phyloP scores from a whole-genome alignment of 2,888 invertebrate genomes.

The Agrochola circellaris region DNA sequence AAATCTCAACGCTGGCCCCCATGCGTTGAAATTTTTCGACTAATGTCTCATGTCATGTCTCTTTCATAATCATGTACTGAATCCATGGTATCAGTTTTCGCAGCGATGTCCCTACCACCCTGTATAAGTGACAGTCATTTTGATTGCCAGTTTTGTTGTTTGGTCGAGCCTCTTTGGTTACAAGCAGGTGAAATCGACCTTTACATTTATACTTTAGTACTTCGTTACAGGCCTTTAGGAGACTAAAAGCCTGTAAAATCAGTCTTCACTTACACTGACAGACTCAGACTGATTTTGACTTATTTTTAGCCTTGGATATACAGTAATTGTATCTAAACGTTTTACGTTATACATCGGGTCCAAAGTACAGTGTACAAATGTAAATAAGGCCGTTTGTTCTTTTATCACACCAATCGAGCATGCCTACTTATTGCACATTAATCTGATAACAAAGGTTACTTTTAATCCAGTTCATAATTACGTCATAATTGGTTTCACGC shows the following conservation, averaged over 20 bases:
- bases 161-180: no score
- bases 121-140: no score
- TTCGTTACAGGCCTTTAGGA: background rate
- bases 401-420: constrained; percentile 30
- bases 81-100: no score
- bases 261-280: no score
- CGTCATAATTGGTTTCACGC: background rate
- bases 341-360: constrained; percentile 7
- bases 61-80: no score
- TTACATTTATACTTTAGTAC: no score
- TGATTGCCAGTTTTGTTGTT: no score
- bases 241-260: no score
- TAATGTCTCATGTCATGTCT: no score
- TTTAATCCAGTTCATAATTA: background rate
- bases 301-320: constrained; percentile 17
- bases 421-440: constrained; percentile 34
- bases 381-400: constrained; percentile 24
- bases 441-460: constrained; percentile 20
- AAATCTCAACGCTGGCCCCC: no score
- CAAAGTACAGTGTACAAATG: constrained; percentile 26
- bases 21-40: no score
- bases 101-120: no score
- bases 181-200: background rate
- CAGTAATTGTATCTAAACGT: constrained; percentile 1
- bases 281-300: background rate